phyloP scores from a whole-genome alignment of 2,797 vertebrate species.

The Furcifer pardalis region DNA sequence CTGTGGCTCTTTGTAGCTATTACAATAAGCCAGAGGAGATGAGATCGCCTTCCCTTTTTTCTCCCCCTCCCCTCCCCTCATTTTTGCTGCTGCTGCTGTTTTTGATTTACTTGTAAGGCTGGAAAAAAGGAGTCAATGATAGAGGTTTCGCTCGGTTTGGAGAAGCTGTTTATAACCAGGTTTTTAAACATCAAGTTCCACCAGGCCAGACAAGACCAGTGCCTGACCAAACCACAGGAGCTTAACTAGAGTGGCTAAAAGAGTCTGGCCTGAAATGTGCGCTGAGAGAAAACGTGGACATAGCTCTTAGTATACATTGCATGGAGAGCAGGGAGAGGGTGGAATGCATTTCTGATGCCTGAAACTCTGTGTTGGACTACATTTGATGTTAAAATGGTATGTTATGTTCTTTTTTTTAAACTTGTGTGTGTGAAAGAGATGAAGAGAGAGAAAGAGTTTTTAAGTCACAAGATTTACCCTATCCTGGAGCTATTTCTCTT shows the following conservation, averaged over 20 bases:
- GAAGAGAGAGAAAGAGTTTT: neutral
- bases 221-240: conserved; percentile 72
- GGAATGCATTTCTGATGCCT: conserved; percentile 46
- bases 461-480: conserved; percentile 35
- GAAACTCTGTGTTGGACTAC: conserved; percentile 58
- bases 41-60: conserved; percentile 61
- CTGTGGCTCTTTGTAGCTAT: conserved; percentile 44
- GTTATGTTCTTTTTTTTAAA: conserved; percentile 57
- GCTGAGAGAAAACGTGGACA: conserved; percentile 59
- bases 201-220: conserved; percentile 73
- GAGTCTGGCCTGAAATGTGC: conserved; percentile 53
- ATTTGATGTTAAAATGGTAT: conserved; percentile 71
- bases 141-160: conserved; percentile 70
- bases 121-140: conserved; percentile 66
- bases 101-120: conserved; percentile 74
- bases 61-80: conserved; percentile 10
- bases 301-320: conserved; percentile 64
- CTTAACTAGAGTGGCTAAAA: conserved; percentile 70
- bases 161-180: conserved; percentile 71
- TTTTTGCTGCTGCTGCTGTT: conserved; percentile 69
- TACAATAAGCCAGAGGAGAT: conserved; percentile 51
- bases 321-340: conserved; percentile 50
- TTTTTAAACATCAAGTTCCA: conserved; percentile 66
- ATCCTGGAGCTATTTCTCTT: conserved; percentile 37
- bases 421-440: conserved; percentile 11